A percentile compares a stretch with the other conserved stretches of the same genome.
Conservation (phyloP, 2,888 invertebrate species). For the Colletes collaris region DNA sequence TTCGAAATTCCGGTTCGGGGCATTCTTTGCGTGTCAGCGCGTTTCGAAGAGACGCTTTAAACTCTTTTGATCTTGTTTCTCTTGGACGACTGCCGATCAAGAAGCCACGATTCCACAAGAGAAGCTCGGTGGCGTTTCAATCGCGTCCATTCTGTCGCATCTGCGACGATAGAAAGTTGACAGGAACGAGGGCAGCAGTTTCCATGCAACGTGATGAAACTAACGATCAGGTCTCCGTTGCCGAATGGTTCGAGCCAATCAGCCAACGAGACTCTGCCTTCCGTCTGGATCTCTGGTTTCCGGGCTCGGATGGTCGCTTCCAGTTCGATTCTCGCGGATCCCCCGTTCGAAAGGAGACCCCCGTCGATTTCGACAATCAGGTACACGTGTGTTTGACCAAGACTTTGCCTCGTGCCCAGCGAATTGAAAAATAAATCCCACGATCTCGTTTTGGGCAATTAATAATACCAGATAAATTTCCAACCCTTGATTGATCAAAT, state of each 20-base stretch:
- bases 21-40: too few relatives aligned
- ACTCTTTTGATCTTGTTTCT: constrained; percentile 26
- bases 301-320: neutral
- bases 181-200: constrained; percentile 66
- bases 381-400: too few relatives aligned
- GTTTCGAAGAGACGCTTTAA: too few relatives aligned
- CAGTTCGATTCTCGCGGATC: too few relatives aligned
- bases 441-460: too few relatives aligned
- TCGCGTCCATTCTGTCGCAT: constrained; percentile 57
- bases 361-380: too few relatives aligned
- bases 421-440: too few relatives aligned
- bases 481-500: too few relatives aligned
- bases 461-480: too few relatives aligned
- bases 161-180: constrained; percentile 58
- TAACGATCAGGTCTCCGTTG: constrained; percentile 42
- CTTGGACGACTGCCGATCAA: neutral
- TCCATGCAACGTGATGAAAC: constrained; percentile 68
- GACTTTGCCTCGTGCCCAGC: too few relatives aligned
- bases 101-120: constrained; percentile 14
- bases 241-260: constrained; percentile 24
- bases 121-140: constrained; percentile 61
- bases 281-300: neutral
- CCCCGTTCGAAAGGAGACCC: too few relatives aligned
- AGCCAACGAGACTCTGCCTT: neutral
- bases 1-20: too few relatives aligned